phyloP scores from a whole-genome alignment of 2,797 vertebrate species.

The Phylloscopus collybita region DNA sequence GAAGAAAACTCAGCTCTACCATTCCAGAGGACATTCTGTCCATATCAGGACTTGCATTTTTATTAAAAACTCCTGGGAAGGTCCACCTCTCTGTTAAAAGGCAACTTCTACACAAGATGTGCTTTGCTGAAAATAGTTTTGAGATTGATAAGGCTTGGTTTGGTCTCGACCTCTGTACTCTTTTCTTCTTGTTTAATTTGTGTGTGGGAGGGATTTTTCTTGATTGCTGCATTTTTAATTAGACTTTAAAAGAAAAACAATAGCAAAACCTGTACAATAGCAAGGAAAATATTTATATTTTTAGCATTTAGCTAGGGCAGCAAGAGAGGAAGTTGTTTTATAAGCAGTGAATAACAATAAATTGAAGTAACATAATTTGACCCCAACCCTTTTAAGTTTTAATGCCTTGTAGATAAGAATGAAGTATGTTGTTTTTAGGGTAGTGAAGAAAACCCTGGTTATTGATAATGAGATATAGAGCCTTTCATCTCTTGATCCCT shows the following conservation, averaged over 20 bases:
- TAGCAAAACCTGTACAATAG: not conserved
- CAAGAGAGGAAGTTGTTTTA: conserved; percentile 40
- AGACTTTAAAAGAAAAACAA: not conserved
- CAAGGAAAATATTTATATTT: conserved; percentile 20
- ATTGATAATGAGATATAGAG: conserved; percentile 58
- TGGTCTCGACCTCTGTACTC: not conserved
- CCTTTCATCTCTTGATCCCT: conserved; percentile 66
- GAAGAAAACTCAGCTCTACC: not conserved
- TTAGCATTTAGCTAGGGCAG: not conserved
- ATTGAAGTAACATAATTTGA: conserved; percentile 51
- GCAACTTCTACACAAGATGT: not conserved
- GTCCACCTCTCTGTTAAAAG: not conserved
- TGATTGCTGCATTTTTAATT: not conserved
- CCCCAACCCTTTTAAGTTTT: conserved; percentile 56
- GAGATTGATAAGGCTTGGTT: not conserved
- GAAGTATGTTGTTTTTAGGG: conserved; percentile 30
- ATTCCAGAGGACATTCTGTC: not conserved
- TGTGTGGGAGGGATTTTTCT: not conserved
- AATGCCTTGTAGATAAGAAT: conserved; percentile 57
- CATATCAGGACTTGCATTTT: not conserved
- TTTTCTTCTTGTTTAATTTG: not conserved
- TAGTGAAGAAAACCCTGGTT: conserved; percentile 13
- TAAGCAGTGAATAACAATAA: conserved; percentile 58
- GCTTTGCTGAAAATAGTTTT: not conserved
- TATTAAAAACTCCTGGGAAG: not conserved